phyloP scores from a whole-genome alignment of 92 coral and sea anemone species.

The Pocillopora grandis region DNA sequence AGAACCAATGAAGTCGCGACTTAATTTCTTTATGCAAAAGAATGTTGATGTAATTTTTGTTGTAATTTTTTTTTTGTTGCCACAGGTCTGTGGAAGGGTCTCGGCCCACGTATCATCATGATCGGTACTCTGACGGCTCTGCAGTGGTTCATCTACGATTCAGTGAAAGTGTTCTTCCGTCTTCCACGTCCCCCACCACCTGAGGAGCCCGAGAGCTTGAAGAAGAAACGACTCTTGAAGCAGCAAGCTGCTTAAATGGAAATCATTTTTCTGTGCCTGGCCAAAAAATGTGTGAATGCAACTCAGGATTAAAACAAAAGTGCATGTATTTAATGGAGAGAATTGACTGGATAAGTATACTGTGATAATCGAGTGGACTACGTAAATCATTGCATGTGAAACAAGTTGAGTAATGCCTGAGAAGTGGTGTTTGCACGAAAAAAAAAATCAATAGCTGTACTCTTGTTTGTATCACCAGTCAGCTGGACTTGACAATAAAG shows the following conservation, averaged over 20 bases:
- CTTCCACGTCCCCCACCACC: constrained; percentile 99
- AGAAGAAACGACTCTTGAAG: constrained; percentile 70
- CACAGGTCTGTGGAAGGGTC: constrained; percentile 96
- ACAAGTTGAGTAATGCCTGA: background rate
- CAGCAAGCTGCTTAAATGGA: constrained; percentile 37
- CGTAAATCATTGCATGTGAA: background rate
- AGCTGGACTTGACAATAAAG: constrained; percentile 46
- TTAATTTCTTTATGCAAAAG: too few species aligned
- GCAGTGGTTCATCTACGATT: constrained; percentile 99
- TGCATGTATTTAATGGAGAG: constrained; percentile 19
- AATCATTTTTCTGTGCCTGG: background rate
- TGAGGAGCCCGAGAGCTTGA: constrained; percentile 96
- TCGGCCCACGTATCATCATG: constrained; percentile 99
- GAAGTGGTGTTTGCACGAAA: constrained; percentile 19
- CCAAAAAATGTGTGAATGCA: constrained; percentile 19
- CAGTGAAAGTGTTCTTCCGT: constrained; percentile 96
- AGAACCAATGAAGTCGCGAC: background rate
- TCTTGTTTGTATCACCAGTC: constrained; percentile 15
- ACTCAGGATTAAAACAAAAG: background rate
- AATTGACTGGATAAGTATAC: background rate
- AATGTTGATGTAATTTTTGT: too few species aligned
- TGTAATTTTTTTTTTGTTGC: background rate
- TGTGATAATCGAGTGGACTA: background rate
- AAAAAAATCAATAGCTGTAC: constrained; percentile 12
- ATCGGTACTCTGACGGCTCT: constrained; percentile 98